These are phyloP conservation scores for Oegoconia quadripuncta DNA, from an alignment of 2,888 invertebrate genomes.

Conservation along the genomic window DNA sequence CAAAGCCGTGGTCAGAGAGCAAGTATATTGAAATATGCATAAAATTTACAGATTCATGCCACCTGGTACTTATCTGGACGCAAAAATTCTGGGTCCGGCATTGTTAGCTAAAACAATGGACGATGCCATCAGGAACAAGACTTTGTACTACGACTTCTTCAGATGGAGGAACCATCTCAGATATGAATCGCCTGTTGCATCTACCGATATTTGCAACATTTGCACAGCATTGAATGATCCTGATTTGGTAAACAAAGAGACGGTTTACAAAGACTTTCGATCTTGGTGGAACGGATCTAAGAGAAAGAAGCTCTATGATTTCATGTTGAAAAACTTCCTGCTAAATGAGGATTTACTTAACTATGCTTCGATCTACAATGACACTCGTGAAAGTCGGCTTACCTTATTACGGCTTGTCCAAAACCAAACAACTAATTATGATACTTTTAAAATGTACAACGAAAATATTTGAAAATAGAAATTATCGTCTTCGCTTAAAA, in stretches of 20 bases:
- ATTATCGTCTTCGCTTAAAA: too few species aligned
- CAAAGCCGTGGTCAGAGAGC: too few species aligned
- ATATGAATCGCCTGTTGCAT: slow-evolving; percentile 18
- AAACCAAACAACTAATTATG: background rate
- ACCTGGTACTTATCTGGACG: slow-evolving; percentile 29
- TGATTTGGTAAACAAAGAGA: slow-evolving; percentile 12
- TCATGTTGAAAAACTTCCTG: background rate
- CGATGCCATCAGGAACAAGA: slow-evolving; percentile 21
- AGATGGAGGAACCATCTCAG: slow-evolving; percentile 28
- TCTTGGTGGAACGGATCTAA: slow-evolving; percentile 24
- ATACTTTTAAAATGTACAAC: too few species aligned
- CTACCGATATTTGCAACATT: slow-evolving; percentile 22
- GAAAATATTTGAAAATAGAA: too few species aligned
- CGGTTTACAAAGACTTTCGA: slow-evolving; percentile 19
- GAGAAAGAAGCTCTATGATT: background rate
- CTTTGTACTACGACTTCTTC: slow-evolving; percentile 25
- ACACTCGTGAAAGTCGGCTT: background rate
- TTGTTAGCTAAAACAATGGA: slow-evolving; percentile 25
- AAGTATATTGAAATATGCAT: too few species aligned
- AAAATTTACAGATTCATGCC: slow-evolving; percentile 27
- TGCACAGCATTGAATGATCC: slow-evolving; percentile 23
- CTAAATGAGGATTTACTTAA: background rate
- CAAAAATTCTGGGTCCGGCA: slow-evolving; percentile 19
- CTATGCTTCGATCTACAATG: background rate
- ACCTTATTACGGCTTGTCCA: background rate